Percentiles rank a stretch among this genome's conserved stretches.
Conservation (phyloP, 1,140 invertebrate genomes). For the Drosophila albomicans region DNA sequence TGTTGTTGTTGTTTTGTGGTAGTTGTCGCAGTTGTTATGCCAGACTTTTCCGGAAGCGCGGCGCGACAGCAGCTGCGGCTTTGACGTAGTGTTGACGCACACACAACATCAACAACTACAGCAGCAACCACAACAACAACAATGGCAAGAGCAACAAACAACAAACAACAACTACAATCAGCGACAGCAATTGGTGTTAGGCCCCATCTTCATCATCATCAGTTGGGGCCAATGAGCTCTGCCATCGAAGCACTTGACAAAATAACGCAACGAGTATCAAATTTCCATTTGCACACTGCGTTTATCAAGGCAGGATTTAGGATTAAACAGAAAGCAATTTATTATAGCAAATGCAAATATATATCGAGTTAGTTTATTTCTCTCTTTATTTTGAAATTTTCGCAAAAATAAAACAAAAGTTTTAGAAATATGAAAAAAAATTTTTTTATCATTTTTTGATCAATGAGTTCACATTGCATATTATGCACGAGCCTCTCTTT, state of each 20-base stretch:
- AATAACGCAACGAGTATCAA: conserved; percentile 34
- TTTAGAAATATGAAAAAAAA: no score
- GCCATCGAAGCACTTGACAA: conserved; percentile 27
- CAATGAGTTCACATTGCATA: no score
- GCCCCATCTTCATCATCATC: conserved; percentile 33
- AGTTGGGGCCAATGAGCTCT: conserved; percentile 65
- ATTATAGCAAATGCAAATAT: background rate
- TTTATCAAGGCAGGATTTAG: background rate
- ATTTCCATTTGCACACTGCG: conserved; percentile 30
- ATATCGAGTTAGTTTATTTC: no score
- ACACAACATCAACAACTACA: conserved; percentile 19
- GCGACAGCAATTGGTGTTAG: conserved; percentile 22
- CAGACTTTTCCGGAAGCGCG: conserved; percentile 82
- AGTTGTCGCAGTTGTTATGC: conserved; percentile 62
- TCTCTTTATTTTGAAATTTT: no score
- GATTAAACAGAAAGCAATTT: background rate
- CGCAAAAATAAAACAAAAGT: no score
- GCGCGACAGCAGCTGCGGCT: conserved; percentile 76
- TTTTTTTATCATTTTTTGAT: no score
- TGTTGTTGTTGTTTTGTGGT: conserved; percentile 28
- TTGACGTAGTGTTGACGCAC: conserved; percentile 77
- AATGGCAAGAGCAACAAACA: conserved; percentile 17
- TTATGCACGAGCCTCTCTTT: no score
- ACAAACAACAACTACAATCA: background rate
- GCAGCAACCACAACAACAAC: conserved; percentile 4